These are phyloP conservation scores for Trachelus tabidus DNA, from an alignment of 2,888 invertebrate species.

Conservation along the genomic window DNA sequence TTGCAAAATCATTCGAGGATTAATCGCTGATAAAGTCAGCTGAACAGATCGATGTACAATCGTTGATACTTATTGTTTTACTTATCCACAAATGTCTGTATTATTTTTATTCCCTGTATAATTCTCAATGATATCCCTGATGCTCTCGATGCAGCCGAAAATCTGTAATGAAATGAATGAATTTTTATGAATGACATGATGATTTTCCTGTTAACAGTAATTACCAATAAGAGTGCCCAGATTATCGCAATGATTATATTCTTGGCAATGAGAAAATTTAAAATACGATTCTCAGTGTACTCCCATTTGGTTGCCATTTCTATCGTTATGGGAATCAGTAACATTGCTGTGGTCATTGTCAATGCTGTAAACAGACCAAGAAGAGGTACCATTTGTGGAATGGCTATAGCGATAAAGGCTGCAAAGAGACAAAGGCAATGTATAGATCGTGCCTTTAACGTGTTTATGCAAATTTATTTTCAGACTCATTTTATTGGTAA, in stretches of 20 bases:
- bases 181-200: conserved; percentile 9
- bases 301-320: conserved; percentile 55
- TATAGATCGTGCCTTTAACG: not conserved
- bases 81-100: not conserved
- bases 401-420: conserved; percentile 68
- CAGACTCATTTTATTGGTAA: not conserved
- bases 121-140: conserved; percentile 30
- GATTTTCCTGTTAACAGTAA: conserved; percentile 11
- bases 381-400: conserved; percentile 70
- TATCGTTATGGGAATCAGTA: conserved; percentile 57
- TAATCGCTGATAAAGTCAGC: not conserved
- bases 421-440: not conserved
- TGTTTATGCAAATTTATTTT: not conserved
- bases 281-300: conserved; percentile 41
- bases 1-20: not conserved
- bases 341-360: conserved; percentile 68
- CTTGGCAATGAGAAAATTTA: conserved; percentile 46
- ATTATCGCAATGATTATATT: conserved; percentile 48
- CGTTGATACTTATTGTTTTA: conserved; percentile 6
- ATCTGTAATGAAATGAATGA: conserved; percentile 29
- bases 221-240: conserved; percentile 50
- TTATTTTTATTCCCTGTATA: conserved; percentile 21
- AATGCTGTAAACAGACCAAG: conserved; percentile 71
- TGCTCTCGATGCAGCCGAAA: conserved; percentile 36
- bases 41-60: not conserved